Evolutionary conservation across 2,797 vertebrate genomes (phyloP).

Genomic region (Peromyscus eremicus): DNA sequence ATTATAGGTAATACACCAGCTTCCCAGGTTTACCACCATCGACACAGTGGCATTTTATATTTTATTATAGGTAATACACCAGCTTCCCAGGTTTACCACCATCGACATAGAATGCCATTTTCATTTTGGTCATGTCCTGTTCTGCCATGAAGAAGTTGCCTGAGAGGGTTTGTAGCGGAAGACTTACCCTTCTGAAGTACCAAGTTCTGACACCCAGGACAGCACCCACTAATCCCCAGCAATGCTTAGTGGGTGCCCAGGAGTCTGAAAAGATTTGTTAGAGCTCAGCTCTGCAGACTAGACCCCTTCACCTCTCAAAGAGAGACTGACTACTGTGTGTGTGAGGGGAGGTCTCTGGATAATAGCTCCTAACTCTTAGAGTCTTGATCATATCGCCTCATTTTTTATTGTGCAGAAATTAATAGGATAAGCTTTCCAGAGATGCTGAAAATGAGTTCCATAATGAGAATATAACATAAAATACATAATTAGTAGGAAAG

Average conservation of each 20-base stretch:
- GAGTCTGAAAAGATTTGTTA: background rate
- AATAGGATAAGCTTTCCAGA: background rate
- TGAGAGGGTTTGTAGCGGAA: background rate
- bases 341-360: background rate
- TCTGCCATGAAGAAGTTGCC: background rate
- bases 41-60: background rate
- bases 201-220: no score
- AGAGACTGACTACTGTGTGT: rapidly evolving
- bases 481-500: background rate
- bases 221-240: background rate
- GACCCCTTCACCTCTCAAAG: background rate
- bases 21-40: background rate
- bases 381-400: background rate
- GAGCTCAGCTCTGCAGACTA: background rate
- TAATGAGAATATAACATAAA: background rate
- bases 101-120: background rate
- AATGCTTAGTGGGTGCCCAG: background rate
- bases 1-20: no score
- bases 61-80: no score
- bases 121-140: background rate
- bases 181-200: no score
- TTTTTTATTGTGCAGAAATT: background rate
- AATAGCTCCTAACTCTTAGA: background rate
- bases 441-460: background rate
- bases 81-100: background rate